These are phyloP conservation scores for Copsychus sechellarum DNA, from an alignment of 2,113 vertebrate species.

Conservation along the genomic window DNA sequence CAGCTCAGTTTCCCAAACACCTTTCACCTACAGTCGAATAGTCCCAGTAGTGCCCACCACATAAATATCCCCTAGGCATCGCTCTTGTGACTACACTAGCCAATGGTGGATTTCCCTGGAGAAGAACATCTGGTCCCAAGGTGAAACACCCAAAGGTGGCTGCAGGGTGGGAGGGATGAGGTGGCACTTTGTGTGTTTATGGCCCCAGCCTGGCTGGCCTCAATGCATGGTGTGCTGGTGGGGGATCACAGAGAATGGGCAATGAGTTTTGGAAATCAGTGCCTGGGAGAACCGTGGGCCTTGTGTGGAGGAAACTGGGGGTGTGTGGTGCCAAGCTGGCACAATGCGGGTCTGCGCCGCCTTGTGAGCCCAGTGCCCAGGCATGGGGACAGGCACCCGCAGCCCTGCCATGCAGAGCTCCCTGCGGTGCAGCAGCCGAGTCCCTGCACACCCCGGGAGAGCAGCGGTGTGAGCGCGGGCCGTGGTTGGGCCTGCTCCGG, in stretches of 20 bases:
- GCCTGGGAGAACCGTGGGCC: too few species aligned
- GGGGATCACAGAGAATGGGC: too few species aligned
- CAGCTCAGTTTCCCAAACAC: background rate
- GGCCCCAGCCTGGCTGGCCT: background rate
- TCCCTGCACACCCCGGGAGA: background rate
- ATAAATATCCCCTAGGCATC: background rate
- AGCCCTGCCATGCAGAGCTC: accelerated
- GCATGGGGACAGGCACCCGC: accelerated
- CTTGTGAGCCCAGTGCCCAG: background rate
- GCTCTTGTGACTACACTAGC: background rate
- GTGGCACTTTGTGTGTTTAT: background rate
- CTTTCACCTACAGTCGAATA: background rate
- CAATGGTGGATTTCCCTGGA: background rate
- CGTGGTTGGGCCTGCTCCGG: accelerated
- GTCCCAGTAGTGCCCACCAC: background rate
- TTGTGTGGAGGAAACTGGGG: background rate
- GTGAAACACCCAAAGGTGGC: background rate
- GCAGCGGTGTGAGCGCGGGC: background rate
- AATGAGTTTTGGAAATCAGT: too few species aligned
- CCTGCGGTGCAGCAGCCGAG: background rate
- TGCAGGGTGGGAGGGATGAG: background rate
- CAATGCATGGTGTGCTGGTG: background rate
- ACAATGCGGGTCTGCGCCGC: background rate
- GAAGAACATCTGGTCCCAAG: background rate
- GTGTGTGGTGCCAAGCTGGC: accelerated